A percentile compares a stretch with the other conserved stretches of the same genome.
Conservation (phyloP, 2,888 invertebrate species). For the Scaptomyza tumidula region DNA sequence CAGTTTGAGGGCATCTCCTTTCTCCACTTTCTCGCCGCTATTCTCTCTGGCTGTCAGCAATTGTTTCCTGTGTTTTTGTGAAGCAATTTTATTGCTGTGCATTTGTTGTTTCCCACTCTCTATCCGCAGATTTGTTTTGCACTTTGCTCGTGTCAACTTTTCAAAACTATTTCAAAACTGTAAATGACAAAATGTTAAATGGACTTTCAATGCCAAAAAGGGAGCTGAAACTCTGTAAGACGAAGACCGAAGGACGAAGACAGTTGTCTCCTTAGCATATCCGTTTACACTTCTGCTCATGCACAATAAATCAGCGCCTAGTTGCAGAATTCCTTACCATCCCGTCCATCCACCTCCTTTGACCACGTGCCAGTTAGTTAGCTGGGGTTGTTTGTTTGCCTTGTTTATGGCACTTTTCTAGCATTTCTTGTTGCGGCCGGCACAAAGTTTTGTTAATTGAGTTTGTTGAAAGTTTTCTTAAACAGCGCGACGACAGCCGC, state of each 20-base stretch:
- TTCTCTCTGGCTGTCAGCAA: constrained; percentile 61
- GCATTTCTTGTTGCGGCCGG: constrained; percentile 78
- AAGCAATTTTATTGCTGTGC: constrained; percentile 64
- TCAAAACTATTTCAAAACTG: constrained; percentile 82
- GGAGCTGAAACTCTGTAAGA: constrained; percentile 10
- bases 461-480: constrained; percentile 80
- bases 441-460: constrained; percentile 78
- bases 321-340: constrained; percentile 46
- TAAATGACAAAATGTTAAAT: constrained; percentile 84
- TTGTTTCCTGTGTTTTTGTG: constrained; percentile 68
- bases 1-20: constrained; percentile 18
- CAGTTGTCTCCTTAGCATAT: constrained; percentile 62
- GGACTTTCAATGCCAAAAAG: constrained; percentile 78
- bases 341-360: neutral
- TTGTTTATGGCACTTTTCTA: constrained; percentile 80
- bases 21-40: constrained; percentile 3
- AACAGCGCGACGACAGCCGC: constrained; percentile 69
- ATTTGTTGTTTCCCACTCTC: constrained; percentile 18
- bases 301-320: constrained; percentile 79
- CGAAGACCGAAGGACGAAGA: constrained; percentile 19
- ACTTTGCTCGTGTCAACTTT: constrained; percentile 75
- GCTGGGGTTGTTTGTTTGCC: constrained; percentile 72
- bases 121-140: constrained; percentile 61
- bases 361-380: constrained; percentile 26
- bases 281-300: constrained; percentile 73